A percentile compares a stretch with the other conserved stretches of the same genome.
Evolutionary conservation across 2,888 invertebrate species (phyloP).

Genomic region (Luperina testacea): DNA sequence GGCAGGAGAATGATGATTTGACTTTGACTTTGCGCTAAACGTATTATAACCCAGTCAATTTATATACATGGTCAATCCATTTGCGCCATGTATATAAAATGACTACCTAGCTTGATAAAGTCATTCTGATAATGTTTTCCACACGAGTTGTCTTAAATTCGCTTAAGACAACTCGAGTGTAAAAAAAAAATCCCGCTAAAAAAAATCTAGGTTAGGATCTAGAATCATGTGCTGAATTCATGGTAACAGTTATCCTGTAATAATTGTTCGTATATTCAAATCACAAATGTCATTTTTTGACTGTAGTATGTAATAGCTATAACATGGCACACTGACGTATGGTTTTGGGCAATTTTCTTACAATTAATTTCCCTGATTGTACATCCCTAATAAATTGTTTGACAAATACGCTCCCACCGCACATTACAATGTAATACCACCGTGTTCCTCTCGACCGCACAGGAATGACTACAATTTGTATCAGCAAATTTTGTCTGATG

Average conservation of each 20-base stretch:
- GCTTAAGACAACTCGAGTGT: too few relatives aligned
- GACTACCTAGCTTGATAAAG: background rate
- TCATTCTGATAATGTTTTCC: background rate
- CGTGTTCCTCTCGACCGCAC: conserved; percentile 29
- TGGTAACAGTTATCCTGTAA: too few relatives aligned
- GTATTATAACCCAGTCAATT: too few relatives aligned
- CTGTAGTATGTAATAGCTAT: background rate
- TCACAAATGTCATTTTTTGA: background rate
- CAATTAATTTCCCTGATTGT: background rate
- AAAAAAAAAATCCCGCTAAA: too few relatives aligned
- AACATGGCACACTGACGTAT: background rate
- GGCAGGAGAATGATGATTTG: too few relatives aligned
- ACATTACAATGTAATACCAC: conserved; percentile 31
- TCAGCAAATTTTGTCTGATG: conserved; percentile 20
- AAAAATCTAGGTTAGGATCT: too few relatives aligned
- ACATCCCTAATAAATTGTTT: background rate
- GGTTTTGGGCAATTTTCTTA: background rate
- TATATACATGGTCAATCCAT: too few relatives aligned
- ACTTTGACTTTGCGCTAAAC: too few relatives aligned
- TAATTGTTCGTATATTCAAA: background rate
- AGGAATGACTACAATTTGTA: conserved; percentile 31
- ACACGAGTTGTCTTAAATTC: background rate
- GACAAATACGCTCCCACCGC: conserved; percentile 13
- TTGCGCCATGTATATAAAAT: background rate
- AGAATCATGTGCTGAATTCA: too few relatives aligned